A percentile compares a stretch with the other conserved stretches of the same genome.
These are phyloP conservation scores for Coreoperca whiteheadi DNA, from an alignment of 2,113 vertebrate genomes.

Conservation along the genomic window DNA sequence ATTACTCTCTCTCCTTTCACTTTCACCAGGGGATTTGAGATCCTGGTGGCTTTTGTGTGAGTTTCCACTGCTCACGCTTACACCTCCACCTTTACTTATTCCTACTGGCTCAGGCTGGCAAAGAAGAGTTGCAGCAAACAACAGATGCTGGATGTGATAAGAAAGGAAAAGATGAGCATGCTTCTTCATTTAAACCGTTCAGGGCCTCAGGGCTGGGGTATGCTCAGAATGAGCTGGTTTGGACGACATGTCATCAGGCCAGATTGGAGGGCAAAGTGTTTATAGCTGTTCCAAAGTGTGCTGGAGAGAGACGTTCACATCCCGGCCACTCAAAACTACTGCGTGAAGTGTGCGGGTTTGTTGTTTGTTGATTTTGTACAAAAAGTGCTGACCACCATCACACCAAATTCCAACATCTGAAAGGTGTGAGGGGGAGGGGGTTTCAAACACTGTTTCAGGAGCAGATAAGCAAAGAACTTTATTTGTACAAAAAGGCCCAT, in stretches of 20 bases:
- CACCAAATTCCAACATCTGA: background rate
- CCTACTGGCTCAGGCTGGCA: background rate
- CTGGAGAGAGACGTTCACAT: background rate
- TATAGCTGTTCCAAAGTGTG: background rate
- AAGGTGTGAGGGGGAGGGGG: background rate
- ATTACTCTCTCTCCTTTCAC: constrained; percentile 19
- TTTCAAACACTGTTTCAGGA: too few relatives aligned
- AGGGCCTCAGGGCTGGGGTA: background rate
- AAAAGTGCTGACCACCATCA: too few relatives aligned
- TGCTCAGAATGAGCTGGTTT: background rate
- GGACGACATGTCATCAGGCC: background rate
- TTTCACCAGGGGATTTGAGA: constrained; percentile 26
- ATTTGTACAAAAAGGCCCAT: background rate
- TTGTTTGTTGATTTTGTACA: background rate
- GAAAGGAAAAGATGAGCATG: background rate
- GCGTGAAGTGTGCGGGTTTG: background rate
- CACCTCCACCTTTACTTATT: constrained; percentile 10
- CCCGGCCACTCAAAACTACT: too few relatives aligned
- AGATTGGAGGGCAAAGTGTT: background rate
- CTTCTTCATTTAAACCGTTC: background rate
- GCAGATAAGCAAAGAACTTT: too few relatives aligned
- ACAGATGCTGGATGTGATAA: constrained; percentile 8
- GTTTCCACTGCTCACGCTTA: constrained; percentile 11
- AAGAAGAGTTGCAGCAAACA: background rate
- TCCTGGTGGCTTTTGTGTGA: constrained; percentile 19